phyloP scores from a whole-genome alignment of 23 tunicate species.

The Botrylloides violaceus region DNA sequence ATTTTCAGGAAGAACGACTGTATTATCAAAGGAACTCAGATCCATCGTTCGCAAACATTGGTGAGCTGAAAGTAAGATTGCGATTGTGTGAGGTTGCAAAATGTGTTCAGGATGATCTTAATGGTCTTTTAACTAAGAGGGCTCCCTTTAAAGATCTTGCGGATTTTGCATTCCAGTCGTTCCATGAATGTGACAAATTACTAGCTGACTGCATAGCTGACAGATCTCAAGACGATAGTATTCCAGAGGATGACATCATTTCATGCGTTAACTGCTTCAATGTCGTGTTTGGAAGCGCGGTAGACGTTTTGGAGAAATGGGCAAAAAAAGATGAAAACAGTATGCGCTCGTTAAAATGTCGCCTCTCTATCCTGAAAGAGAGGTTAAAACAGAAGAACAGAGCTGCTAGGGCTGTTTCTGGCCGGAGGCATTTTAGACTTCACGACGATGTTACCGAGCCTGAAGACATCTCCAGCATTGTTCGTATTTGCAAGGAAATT shows the following conservation, averaged over 20 bases:
- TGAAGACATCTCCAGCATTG: background rate
- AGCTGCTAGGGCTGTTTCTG: background rate
- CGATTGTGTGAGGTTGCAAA: background rate
- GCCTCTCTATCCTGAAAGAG: background rate
- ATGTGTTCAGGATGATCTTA: background rate
- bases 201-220: background rate
- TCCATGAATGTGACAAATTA: background rate
- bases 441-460: constrained; percentile 1
- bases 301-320: background rate
- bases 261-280: constrained; percentile 22
- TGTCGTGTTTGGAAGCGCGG: constrained; percentile 2
- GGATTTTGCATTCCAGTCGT: background rate
- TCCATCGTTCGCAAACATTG: background rate
- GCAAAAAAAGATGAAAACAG: background rate
- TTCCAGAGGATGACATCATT: constrained; percentile 7
- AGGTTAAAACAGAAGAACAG: constrained; percentile 1
- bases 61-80: background rate
- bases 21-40: background rate
- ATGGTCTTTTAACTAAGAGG: background rate
- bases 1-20: background rate
- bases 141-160: background rate
- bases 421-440: background rate
- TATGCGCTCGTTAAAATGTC: background rate
- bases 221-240: background rate
- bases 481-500: background rate